Base-by-base conservation (phyloP, 2,113 vertebrate species). In the Atherinomorus stipes region DNA sequence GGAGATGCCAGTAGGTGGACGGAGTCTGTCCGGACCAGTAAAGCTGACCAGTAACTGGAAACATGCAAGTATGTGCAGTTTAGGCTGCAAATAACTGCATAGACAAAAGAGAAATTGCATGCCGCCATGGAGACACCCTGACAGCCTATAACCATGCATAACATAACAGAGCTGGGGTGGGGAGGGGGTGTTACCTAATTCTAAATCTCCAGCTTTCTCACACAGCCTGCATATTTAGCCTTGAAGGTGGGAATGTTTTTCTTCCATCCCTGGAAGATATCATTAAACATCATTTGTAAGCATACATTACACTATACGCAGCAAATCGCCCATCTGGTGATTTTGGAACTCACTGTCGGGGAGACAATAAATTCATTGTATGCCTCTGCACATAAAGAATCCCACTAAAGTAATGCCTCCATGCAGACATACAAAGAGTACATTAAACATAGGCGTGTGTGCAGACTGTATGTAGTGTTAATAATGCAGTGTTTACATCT, bases 401-500 rank as follows among this genome's bases (percentile, higher is more conserved):
- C 57, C 25, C 63, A 22, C 83, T 67, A 45, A 69, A 76, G 58
- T 49, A 74, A 77, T 71, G 72, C 65, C 71, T 75, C 51, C n/a
- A 22, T 83, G 83, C 51, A 74, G 81, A 85, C 74, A 85, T 76
- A 57, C 81, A 50, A 45, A 1, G 78, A 70, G 84, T 60, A 38
- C 62, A 77, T 80, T 78, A 84, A 75, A 82, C 77, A 49, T 22
- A 42, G 80, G 63, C 15, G 45, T 49, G 80, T 69, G 78, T 71
- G 21, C 74, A 72, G 81, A 62, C 84, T 85, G 81, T 87, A 80
- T 82, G 76, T 78, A 38, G 75, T 81, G 86, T 90, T 91, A 89
- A 91, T 91, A 91, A 89, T 87, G 88, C 84, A 89, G 83, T 88
- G 89, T 90, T 90, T 88, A 90, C 86, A 84, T 86, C 85, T 83